Evolutionary conservation across 2,888 invertebrate species (phyloP), one percentile per base, ranked within the genome.

Genomic region (Lottia scabra): DNA sequence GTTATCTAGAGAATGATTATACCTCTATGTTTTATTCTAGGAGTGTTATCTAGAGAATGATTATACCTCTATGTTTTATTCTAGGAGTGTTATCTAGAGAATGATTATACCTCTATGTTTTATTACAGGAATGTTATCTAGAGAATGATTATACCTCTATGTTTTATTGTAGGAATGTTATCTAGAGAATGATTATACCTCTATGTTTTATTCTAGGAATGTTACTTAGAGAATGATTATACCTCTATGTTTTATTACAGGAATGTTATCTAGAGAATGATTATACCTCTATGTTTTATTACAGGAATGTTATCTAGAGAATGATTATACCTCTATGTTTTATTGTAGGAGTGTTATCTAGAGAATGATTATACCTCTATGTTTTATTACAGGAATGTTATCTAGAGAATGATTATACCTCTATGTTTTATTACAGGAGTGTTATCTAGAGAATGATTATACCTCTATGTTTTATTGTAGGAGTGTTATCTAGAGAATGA

Each of bases 41-140:
- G n/a, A n/a, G n/a, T n/a, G n/a, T n/a, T 93, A 94, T 76, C 90
- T 98, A 72, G 96, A 98, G 89, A 95, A 95, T 78, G 98, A 98
- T 89, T 95, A 95, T 0, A 95, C 96, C 0, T 94, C 94, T 80
- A 91, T 98, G 67, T 96, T 95, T 89, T 94, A 96, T 89, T n/a
- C n/a, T n/a, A n/a, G n/a, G n/a, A n/a, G n/a, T n/a, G n/a, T n/a
- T 93, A 94, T 76, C 90, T 98, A 72, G 96, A 98, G 89, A 95
- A 95, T 78, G 98, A 98, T 89, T 95, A 95, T 0, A 95, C 96
- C 0, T 94, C 94, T 80, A 91, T 98, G 67, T 96, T 95, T 89
- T 94, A 96, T 89, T n/a, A n/a, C n/a, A n/a, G n/a, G n/a, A n/a
- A n/a, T n/a, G n/a, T n/a, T 93, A 94, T 76, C 90, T 98, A 72